Conservation (phyloP, 35 echinoderm and acorn worm species). For the Lytechinus pictus region DNA sequence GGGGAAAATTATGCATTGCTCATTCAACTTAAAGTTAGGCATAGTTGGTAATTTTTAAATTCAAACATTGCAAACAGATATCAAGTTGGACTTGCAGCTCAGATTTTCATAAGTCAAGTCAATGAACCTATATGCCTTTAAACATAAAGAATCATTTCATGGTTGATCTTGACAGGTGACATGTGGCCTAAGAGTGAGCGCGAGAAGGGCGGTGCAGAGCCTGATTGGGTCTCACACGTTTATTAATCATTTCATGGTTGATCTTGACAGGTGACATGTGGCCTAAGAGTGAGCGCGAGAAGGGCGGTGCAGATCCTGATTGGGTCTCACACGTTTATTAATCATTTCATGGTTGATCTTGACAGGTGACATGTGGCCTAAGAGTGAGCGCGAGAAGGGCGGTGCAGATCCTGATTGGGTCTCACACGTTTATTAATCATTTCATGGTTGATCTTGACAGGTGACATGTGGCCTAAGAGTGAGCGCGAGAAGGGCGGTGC, state of each 20-base stretch:
- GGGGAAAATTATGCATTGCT: too few species aligned
- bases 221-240: constrained; percentile 98
- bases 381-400: constrained; percentile 59
- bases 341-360: too few species aligned
- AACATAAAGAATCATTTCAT: too few species aligned
- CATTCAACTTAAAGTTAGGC: too few species aligned
- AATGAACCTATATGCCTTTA: too few species aligned
- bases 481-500: constrained; percentile 61
- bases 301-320: constrained; percentile 70
- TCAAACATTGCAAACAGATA: too few species aligned
- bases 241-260: too few species aligned
- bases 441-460: constrained; percentile 44
- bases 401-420: constrained; percentile 90
- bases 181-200: constrained; percentile 77
- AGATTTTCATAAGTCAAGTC: too few species aligned
- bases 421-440: too few species aligned
- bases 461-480: constrained; percentile 84
- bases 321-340: too few species aligned
- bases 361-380: constrained; percentile 86
- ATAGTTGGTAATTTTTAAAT: too few species aligned
- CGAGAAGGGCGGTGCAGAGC: constrained; percentile 63
- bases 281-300: constrained; percentile 58
- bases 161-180: constrained; percentile 70
- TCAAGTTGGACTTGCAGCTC: too few species aligned
- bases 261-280: constrained; percentile 82